phyloP scores from a whole-genome alignment of 2,113 vertebrate species.

The Conger conger region DNA sequence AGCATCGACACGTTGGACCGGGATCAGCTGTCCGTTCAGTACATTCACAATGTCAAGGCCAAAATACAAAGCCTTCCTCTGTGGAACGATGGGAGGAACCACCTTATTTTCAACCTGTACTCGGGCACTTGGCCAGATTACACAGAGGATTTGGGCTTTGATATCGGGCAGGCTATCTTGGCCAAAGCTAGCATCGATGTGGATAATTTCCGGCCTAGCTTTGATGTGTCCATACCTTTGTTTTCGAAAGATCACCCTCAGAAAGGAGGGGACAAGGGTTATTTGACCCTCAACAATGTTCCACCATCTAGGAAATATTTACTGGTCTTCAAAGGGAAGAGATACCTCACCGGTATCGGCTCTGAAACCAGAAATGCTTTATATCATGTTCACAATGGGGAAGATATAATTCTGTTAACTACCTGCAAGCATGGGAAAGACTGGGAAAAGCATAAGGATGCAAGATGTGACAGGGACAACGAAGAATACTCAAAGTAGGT shows the following conservation, averaged over 20 bases:
- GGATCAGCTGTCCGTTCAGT: constrained; percentile 73
- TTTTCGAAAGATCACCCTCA: constrained; percentile 77
- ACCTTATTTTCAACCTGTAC: constrained; percentile 78
- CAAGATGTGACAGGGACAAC: constrained; percentile 70
- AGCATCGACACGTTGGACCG: constrained; percentile 75
- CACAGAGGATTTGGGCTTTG: constrained; percentile 75
- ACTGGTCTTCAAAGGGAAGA: constrained; percentile 78
- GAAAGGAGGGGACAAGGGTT: constrained; percentile 63
- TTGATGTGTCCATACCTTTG: constrained; percentile 75
- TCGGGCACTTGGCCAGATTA: constrained; percentile 79
- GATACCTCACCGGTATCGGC: constrained; percentile 77
- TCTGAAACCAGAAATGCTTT: constrained; percentile 78
- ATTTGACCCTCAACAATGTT: constrained; percentile 57
- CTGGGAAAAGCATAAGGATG: constrained; percentile 78
- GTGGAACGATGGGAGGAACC: constrained; percentile 76
- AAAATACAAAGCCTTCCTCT: constrained; percentile 70
- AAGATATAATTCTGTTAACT: constrained; percentile 74
- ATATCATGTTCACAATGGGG: constrained; percentile 75
- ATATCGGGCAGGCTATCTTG: constrained; percentile 75
- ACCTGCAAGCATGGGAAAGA: constrained; percentile 79
- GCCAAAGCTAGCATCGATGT: constrained; percentile 73
- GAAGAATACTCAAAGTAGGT: constrained; percentile 78
- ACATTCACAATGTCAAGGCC: constrained; percentile 64
- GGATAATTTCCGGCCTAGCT: constrained; percentile 71
- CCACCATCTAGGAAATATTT: constrained; percentile 71